Conservation (phyloP, 2,888 invertebrate species). For the Synergus umbraculus region DNA sequence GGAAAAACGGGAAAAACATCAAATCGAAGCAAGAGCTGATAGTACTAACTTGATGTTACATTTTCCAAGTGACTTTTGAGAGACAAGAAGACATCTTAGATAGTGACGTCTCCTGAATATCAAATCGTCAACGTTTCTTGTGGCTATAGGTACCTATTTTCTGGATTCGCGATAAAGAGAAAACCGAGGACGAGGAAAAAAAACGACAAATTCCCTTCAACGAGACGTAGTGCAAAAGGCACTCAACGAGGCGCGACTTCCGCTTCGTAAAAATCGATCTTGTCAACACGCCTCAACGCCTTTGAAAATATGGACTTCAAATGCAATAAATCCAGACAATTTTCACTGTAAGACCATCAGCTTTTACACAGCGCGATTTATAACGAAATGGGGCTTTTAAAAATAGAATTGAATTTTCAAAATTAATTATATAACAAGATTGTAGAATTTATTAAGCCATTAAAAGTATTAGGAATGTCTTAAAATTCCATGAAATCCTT, state of each 20-base stretch:
- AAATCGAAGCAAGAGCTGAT: background rate
- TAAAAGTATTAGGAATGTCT: too few species aligned
- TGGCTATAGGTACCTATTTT: background rate
- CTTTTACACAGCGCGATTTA: background rate
- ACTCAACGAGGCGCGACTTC: constrained; percentile 34
- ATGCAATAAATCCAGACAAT: constrained; percentile 11
- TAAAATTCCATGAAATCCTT: too few species aligned
- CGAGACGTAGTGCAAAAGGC: constrained; percentile 31
- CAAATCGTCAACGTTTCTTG: constrained; percentile 10
- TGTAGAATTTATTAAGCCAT: too few species aligned
- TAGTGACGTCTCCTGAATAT: constrained; percentile 36
- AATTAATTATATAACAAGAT: background rate
- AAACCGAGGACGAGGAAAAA: background rate
- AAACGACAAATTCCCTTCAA: constrained; percentile 32
- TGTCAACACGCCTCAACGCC: constrained; percentile 38
- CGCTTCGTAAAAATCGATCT: constrained; percentile 36
- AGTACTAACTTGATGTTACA: constrained; percentile 4
- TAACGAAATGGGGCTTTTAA: background rate
- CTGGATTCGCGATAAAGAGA: background rate
- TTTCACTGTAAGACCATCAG: background rate
- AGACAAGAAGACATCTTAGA: background rate
- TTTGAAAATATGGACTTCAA: constrained; percentile 30
- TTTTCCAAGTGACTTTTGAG: background rate
- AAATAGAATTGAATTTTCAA: background rate
- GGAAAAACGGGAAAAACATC: background rate